These are phyloP conservation scores for Drosophila trichaetosa DNA, from an alignment of 2,888 invertebrate species.

Conservation along the genomic window DNA sequence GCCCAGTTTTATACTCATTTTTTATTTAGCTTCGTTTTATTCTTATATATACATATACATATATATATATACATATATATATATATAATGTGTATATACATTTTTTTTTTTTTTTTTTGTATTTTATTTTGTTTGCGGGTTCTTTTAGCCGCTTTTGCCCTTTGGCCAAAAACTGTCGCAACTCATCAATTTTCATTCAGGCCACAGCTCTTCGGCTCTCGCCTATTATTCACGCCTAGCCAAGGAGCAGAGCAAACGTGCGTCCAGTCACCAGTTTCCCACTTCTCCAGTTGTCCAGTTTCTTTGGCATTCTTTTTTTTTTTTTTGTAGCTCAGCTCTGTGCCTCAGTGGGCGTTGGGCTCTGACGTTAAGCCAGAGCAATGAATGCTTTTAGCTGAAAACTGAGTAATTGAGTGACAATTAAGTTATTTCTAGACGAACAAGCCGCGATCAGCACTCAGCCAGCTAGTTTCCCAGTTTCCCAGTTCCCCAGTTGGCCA, in stretches of 20 bases:
- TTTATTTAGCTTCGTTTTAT: conserved; percentile 7
- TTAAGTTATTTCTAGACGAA: conserved; percentile 83
- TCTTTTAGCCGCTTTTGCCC: conserved; percentile 65
- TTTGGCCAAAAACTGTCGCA: conserved; percentile 82
- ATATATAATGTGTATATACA: background rate
- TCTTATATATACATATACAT: conserved; percentile 8
- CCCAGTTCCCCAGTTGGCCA: conserved; percentile 27
- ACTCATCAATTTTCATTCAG: conserved; percentile 81
- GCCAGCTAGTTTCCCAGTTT: conserved; percentile 26
- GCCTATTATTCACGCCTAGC: conserved; percentile 76
- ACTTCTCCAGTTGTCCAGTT: conserved; percentile 10
- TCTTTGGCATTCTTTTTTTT: background rate
- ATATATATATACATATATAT: background rate
- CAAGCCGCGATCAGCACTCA: conserved; percentile 66
- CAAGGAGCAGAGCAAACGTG: conserved; percentile 41
- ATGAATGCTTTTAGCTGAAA: conserved; percentile 82
- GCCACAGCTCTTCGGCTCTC: conserved; percentile 49
- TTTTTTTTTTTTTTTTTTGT: background rate
- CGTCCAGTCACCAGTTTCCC: conserved; percentile 14
- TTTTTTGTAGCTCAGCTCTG: background rate
- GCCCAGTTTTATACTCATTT: conserved; percentile 33
- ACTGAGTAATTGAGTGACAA: conserved; percentile 85
- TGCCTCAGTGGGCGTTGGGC: conserved; percentile 33
- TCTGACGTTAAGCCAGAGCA: conserved; percentile 71
- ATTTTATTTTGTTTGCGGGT: conserved; percentile 38